phyloP scores from a whole-genome alignment of 2,113 vertebrate genomes.

The Epinephelus moara region DNA sequence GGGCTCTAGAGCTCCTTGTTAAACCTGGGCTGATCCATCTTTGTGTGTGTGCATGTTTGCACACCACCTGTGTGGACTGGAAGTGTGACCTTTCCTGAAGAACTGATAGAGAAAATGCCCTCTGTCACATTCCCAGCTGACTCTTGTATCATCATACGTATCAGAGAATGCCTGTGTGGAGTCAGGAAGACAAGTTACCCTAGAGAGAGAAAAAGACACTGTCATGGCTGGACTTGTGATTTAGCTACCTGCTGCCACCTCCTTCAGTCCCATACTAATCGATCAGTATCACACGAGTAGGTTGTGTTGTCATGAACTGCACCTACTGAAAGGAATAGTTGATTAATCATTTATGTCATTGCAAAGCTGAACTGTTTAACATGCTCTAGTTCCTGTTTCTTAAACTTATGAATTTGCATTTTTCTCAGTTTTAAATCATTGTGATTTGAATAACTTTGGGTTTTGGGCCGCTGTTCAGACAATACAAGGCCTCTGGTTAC shows the following conservation, averaged over 20 bases:
- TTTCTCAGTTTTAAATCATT: too few species aligned
- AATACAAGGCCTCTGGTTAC: too few species aligned
- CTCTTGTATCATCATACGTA: neutral
- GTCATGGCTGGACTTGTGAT: neutral
- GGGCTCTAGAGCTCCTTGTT: constrained; percentile 29
- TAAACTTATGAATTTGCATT: too few species aligned
- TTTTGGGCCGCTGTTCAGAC: too few species aligned
- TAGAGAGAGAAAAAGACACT: neutral
- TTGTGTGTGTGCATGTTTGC: constrained; percentile 24
- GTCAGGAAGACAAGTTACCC: neutral
- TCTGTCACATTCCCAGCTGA: neutral
- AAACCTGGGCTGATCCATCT: constrained; percentile 45
- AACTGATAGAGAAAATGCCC: neutral
- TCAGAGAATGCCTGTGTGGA: constrained; percentile 2
- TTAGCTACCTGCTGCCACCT: neutral
- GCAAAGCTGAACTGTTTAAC: neutral
- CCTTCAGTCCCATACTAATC: neutral
- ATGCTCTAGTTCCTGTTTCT: neutral
- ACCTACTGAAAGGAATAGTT: neutral
- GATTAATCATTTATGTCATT: neutral
- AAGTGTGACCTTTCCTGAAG: constrained; percentile 31
- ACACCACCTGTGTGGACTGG: constrained; percentile 33
- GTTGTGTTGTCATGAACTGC: neutral
- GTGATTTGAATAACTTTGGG: too few species aligned
- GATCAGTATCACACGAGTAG: neutral